phyloP scores from a whole-genome alignment of 1,140 invertebrate species.

The Drosophila burlai region DNA sequence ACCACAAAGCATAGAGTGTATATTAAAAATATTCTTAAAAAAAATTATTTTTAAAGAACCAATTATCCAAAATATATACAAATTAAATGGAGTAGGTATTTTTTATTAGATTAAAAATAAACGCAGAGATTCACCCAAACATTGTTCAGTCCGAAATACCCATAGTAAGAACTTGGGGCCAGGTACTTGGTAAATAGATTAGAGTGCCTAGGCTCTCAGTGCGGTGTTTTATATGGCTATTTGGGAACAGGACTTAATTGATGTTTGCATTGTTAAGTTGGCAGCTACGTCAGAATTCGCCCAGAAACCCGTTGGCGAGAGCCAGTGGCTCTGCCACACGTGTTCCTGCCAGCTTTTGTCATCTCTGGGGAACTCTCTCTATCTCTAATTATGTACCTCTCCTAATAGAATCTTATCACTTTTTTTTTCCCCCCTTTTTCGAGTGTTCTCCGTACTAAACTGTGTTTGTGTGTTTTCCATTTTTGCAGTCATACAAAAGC shows the following conservation, averaged over 20 bases:
- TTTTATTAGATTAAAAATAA: background rate
- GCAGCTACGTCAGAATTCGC: slow-evolving; percentile 16
- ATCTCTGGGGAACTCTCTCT: slow-evolving; percentile 42
- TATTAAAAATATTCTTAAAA: no score
- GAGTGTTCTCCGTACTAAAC: slow-evolving; percentile 49
- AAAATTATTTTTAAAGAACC: background rate
- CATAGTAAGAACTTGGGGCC: background rate
- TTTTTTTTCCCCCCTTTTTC: slow-evolving; percentile 17
- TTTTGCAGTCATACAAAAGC: slow-evolving; percentile 94
- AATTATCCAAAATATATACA: no score
- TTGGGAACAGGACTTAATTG: slow-evolving; percentile 1
- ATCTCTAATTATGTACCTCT: slow-evolving; percentile 44
- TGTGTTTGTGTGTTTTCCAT: slow-evolving; percentile 50
- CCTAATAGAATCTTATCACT: slow-evolving; percentile 63
- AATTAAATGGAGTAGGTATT: no score
- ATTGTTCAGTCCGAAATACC: background rate
- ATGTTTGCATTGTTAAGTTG: slow-evolving; percentile 19
- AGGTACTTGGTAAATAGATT: slow-evolving; percentile 6
- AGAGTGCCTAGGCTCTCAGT: background rate
- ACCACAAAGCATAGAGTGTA: no score
- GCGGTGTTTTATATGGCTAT: background rate
- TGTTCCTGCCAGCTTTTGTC: slow-evolving; percentile 39
- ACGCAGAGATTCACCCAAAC: no score
- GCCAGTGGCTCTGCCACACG: slow-evolving; percentile 23
- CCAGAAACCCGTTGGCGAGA: slow-evolving; percentile 16